Evolutionary conservation across 1,140 invertebrate species (phyloP), one percentile per base, ranked within the genome.

Genomic region (Pemphigus obesinymphae): DNA sequence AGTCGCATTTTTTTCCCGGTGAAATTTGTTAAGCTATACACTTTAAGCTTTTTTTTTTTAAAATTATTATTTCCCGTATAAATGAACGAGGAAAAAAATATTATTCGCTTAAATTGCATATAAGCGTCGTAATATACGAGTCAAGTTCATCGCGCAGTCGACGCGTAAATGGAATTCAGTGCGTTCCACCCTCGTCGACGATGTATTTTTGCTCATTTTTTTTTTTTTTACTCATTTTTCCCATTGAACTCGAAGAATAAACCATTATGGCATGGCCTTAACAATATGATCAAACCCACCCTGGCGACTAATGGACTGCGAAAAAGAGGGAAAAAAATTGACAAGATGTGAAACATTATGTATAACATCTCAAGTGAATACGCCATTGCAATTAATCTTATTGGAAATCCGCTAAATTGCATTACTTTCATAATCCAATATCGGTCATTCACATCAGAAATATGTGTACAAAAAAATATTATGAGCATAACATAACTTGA

Each of bases 351-450:
- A 31, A 23, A 15, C 58, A 61, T 61, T 61, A 61, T 61, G 58
- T 37, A 66, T 66, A 66, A n/a, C 34, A 37, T 66, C 20, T 37
- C 17, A 66, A 66, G 63, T 37, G 63, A 66, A 66, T 66, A 66
- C 31, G 31, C n/a, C 34, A n/a, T 66, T 66, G 20, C 63, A 66
- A 66, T 66, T 66, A 66, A 66, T 37, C 31, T 66, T 66, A 66
- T 66, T 66, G 63, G 20, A 66, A 37, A 37, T 66, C n/a, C 63
- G 10, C 63, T 37, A 66, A 37, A 66, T 37, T 26, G 34, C 63
- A 66, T 66, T 37, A 37, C 29, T 37, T 17, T n/a, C 31, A 66
- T 66, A 66, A 66, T 66, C 34, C 63, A 66, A 66, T 66, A 66
- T 66, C 58, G 29, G 58, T 29, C 26, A 26, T 61, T 31, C 58